These are phyloP conservation scores for Chrysopa pallens DNA, from an alignment of 1,140 invertebrate genomes.

Conservation along the genomic window DNA sequence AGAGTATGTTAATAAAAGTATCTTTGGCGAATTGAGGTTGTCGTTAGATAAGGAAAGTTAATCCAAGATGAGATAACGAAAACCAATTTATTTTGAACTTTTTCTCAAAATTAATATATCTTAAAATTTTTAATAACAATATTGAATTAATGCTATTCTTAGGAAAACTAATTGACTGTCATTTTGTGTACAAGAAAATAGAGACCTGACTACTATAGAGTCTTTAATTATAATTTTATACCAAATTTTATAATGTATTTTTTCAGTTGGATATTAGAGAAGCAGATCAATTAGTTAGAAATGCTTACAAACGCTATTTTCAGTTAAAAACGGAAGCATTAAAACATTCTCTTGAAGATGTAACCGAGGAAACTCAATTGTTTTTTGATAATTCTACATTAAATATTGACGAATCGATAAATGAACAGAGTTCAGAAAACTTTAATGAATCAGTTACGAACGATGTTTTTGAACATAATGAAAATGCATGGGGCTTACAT, in stretches of 20 bases:
- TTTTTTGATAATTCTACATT: slow-evolving; percentile 2
- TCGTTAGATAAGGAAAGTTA: too few species aligned
- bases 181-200: slow-evolving; percentile 1
- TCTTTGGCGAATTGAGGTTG: too few species aligned
- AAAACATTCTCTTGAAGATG: slow-evolving; percentile 14
- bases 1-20: too few species aligned
- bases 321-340: slow-evolving; percentile 47
- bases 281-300: slow-evolving; percentile 45
- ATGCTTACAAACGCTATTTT: slow-evolving; percentile 67
- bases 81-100: too few species aligned
- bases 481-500: slow-evolving; percentile 34
- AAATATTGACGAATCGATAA: slow-evolving; percentile 1
- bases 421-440: slow-evolving; percentile 7
- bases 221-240: slow-evolving; percentile 5
- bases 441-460: slow-evolving; percentile 10
- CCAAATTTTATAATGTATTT: slow-evolving; percentile 5
- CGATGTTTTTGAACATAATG: slow-evolving; percentile 13
- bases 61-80: too few species aligned
- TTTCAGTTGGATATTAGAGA: slow-evolving; percentile 54
- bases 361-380: background rate
- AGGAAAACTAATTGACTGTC: too few species aligned
- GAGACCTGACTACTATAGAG: slow-evolving; percentile 5
- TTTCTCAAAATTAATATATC: too few species aligned
- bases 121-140: too few species aligned
- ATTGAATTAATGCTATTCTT: too few species aligned